Conservation (phyloP, 1,140 invertebrate species). For the Drosophila teissieri region DNA sequence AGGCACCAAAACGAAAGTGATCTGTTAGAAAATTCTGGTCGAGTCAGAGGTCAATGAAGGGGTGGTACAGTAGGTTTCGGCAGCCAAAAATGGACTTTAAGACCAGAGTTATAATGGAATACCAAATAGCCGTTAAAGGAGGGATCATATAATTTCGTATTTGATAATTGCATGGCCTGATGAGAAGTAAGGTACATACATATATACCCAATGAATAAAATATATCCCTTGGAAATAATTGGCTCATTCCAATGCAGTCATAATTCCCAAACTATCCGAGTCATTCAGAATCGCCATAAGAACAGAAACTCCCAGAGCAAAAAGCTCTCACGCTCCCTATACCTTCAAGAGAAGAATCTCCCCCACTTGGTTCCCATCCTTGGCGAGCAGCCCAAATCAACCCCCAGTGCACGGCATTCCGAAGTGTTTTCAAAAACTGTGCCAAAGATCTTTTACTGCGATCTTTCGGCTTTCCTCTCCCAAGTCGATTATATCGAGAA, state of each 20-base stretch:
- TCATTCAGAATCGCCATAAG: constrained; percentile 14
- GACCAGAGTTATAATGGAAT: background rate
- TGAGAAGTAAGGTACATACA: background rate
- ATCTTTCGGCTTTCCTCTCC: constrained; percentile 28
- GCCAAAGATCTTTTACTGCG: constrained; percentile 55
- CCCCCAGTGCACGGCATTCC: constrained; percentile 45
- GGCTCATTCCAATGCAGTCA: background rate
- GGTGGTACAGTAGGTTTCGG: background rate
- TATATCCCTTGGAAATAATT: constrained; percentile 19
- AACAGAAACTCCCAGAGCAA: background rate
- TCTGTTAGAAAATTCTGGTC: constrained; percentile 17
- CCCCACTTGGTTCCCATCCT: constrained; percentile 35
- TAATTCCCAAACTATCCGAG: constrained; percentile 3
- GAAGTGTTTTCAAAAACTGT: constrained; percentile 64
- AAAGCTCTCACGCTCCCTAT: constrained; percentile 38
- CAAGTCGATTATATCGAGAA: constrained; percentile 49
- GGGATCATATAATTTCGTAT: too few species aligned
- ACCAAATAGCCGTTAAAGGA: too few species aligned
- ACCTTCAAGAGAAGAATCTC: constrained; percentile 12
- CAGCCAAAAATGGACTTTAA: background rate
- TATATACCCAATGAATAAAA: constrained; percentile 6
- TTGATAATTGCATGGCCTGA: background rate
- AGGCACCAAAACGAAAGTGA: constrained; percentile 52
- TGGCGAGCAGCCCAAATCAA: constrained; percentile 32
- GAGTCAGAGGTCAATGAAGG: constrained; percentile 8